A percentile compares a stretch with the other conserved stretches of the same genome.
Evolutionary conservation across 2,888 invertebrate genomes (phyloP).

Genomic region (Rotaria sp.): DNA sequence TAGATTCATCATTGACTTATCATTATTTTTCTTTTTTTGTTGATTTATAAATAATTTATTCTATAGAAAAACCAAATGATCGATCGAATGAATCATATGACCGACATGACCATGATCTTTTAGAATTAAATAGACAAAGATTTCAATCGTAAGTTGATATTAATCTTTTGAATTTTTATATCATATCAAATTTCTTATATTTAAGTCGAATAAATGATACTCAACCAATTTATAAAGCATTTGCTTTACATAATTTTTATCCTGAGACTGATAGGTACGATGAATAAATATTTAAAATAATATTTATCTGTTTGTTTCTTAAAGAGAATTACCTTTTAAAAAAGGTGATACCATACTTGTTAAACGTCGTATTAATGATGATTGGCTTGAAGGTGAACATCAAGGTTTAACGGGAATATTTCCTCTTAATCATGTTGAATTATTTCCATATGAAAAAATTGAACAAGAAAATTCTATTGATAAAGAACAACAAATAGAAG

Average conservation of each 20-base stretch:
- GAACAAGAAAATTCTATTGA: background rate
- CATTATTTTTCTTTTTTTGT: background rate
- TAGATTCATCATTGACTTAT: background rate
- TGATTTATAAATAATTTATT: too few species aligned
- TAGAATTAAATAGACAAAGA: too few species aligned
- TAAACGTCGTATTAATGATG: slow-evolving; percentile 80
- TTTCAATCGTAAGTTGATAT: background rate
- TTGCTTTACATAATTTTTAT: slow-evolving; percentile 1
- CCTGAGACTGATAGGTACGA: background rate
- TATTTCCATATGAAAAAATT: slow-evolving; percentile 43
- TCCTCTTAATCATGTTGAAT: slow-evolving; percentile 87
- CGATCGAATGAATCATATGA: background rate
- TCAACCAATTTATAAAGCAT: slow-evolving; percentile 11
- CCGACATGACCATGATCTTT: background rate
- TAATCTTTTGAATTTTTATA: background rate
- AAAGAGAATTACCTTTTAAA: slow-evolving; percentile 79
- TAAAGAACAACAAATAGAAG: slow-evolving; percentile 61
- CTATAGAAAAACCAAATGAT: background rate
- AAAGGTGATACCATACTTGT: slow-evolving; percentile 86
- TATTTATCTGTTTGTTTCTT: slow-evolving; percentile 43
- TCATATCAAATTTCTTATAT: background rate
- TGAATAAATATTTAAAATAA: too few species aligned
- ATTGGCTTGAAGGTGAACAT: slow-evolving; percentile 94
- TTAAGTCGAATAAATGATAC: background rate
- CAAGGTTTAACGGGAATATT: slow-evolving; percentile 86